phyloP scores from a whole-genome alignment of 2,113 vertebrate species.

The Nesoenas mayeri region DNA sequence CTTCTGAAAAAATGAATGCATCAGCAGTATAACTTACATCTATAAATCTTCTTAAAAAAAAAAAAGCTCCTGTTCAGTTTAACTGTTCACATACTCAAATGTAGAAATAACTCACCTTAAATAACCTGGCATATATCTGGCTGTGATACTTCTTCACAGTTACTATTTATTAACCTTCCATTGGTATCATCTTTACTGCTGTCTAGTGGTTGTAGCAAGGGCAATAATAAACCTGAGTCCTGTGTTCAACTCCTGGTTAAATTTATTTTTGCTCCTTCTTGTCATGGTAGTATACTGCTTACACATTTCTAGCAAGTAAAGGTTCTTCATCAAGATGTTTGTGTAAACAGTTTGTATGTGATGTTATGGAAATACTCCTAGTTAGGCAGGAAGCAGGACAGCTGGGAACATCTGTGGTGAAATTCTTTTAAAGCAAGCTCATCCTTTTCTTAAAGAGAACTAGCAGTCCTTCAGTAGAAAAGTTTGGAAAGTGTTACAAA shows the following conservation, averaged over 20 bases:
- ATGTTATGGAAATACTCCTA: background rate
- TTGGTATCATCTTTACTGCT: background rate
- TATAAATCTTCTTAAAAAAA: background rate
- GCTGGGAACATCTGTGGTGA: conserved; percentile 4
- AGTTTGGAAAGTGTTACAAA: background rate
- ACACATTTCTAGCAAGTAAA: background rate
- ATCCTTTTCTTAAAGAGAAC: background rate
- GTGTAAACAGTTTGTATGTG: background rate
- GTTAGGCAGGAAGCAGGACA: background rate
- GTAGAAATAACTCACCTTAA: conserved; percentile 8
- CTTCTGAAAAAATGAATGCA: background rate
- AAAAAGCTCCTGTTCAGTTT: background rate
- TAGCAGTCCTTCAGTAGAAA: background rate
- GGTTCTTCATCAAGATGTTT: background rate
- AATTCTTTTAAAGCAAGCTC: background rate
- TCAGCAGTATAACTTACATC: background rate
- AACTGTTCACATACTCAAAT: background rate
- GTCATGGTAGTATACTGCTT: background rate
- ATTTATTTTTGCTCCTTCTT: background rate
- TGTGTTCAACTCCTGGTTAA: background rate
- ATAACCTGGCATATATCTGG: background rate
- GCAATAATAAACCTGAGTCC: background rate
- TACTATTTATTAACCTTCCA: background rate
- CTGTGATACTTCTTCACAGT: background rate
- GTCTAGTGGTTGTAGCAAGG: background rate